Evolutionary conservation across 2,888 invertebrate genomes (phyloP).

Genomic region (Drosophila engyochracea): DNA sequence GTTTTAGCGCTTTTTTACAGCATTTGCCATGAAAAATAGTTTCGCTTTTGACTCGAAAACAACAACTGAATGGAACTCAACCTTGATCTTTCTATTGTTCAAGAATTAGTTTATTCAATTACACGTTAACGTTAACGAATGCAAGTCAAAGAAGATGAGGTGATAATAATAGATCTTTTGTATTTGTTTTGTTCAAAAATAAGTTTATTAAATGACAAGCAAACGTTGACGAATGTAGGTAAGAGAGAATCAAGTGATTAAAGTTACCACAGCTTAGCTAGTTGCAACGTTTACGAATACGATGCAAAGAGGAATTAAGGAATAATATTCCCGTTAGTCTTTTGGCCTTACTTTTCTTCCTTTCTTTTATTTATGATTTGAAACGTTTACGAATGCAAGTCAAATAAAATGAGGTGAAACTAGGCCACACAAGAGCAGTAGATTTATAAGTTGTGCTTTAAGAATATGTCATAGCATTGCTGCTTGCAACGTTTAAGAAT

Average conservation of each 20-base stretch:
- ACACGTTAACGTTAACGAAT: neutral
- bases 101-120: neutral
- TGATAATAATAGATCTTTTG: neutral
- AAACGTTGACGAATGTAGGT: too few species aligned
- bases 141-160: neutral
- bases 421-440: too few species aligned
- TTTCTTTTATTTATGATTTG: neutral
- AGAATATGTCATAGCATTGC: neutral
- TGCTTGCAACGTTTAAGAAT: conserved; percentile 5
- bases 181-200: neutral
- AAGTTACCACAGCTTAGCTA: neutral
- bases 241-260: rapidly evolving
- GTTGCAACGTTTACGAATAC: neutral
- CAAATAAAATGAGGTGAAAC: too few species aligned
- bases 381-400: too few species aligned
- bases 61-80: neutral
- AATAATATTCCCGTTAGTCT: neutral
- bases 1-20: conserved; percentile 24
- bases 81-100: neutral
- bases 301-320: neutral
- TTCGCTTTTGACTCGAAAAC: neutral
- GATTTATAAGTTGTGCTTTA: neutral
- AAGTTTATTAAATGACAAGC: neutral
- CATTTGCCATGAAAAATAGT: conserved; percentile 21
- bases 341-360: neutral